Conservation (phyloP, 1,140 invertebrate species). For the Frieseomelitta varia region DNA sequence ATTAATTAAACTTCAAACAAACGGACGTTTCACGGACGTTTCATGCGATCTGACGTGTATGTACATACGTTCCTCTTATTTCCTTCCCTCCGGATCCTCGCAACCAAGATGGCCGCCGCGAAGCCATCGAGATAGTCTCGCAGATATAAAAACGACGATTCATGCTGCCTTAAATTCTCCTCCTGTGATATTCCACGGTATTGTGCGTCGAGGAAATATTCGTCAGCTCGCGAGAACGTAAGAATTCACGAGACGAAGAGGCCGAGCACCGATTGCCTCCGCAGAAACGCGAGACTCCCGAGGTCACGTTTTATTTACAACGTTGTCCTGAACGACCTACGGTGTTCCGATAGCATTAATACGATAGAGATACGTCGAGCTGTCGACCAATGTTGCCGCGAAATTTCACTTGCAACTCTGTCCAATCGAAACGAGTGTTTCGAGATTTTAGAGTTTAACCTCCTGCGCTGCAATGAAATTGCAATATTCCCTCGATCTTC, state of each 20-base stretch:
- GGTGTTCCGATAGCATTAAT: conserved; percentile 60
- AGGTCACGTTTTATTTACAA: conserved; percentile 48
- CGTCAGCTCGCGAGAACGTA: neutral
- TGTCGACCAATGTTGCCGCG: conserved; percentile 24
- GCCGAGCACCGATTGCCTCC: neutral
- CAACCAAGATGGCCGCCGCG: neutral
- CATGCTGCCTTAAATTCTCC: neutral
- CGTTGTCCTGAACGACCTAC: conserved; percentile 51
- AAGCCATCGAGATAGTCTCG: neutral
- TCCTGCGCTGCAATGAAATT: too few species aligned
- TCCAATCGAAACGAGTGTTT: too few species aligned
- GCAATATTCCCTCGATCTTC: too few species aligned
- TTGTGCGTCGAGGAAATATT: neutral
- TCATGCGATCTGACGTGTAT: too few species aligned
- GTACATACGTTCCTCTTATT: neutral
- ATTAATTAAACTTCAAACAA: neutral
- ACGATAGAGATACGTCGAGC: conserved; percentile 52
- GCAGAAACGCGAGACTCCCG: conserved; percentile 28
- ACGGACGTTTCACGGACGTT: too few species aligned
- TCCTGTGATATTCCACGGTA: neutral
- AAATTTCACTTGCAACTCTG: too few species aligned
- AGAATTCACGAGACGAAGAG: neutral
- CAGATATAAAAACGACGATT: neutral
- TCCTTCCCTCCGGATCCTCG: neutral
- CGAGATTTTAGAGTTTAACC: too few species aligned